A percentile compares a stretch with the other conserved stretches of the same genome.
These are phyloP conservation scores for Mechanitis messenoides DNA, from an alignment of 2,888 invertebrate species.

Conservation along the genomic window DNA sequence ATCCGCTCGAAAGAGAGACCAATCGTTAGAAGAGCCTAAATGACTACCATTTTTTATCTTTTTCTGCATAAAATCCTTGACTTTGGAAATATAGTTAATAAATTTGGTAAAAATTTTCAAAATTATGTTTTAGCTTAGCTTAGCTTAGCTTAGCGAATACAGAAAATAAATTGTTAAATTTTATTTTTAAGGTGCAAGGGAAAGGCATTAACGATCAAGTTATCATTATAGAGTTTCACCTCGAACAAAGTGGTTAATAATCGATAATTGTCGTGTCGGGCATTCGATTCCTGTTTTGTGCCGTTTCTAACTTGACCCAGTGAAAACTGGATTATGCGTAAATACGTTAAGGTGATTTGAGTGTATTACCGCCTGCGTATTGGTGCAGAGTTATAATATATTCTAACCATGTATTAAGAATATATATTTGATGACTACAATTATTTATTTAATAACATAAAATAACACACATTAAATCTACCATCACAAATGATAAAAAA, in stretches of 20 bases:
- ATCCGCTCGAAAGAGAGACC: constrained; percentile 20
- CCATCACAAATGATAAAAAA: background rate
- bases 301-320: constrained; percentile 62
- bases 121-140: too few species aligned
- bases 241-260: constrained; percentile 54
- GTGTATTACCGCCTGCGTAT: constrained; percentile 18
- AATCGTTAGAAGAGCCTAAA: background rate
- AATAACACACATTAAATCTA: too few species aligned
- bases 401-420: constrained; percentile 9
- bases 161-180: too few species aligned
- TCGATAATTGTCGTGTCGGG: constrained; percentile 60
- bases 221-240: constrained; percentile 46
- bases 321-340: constrained; percentile 45
- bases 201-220: constrained; percentile 25
- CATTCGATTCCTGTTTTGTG: constrained; percentile 48
- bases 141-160: too few species aligned
- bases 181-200: background rate
- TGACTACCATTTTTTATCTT: background rate
- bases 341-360: constrained; percentile 20
- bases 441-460: background rate
- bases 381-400: constrained; percentile 6
- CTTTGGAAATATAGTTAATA: too few species aligned
- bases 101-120: too few species aligned
- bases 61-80: background rate
- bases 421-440: background rate